Percentiles rank a stretch among this genome's conserved stretches.
These are phyloP conservation scores for Cirrhinus molitorella DNA, from an alignment of 2,797 vertebrate genomes.

Conservation along the genomic window DNA sequence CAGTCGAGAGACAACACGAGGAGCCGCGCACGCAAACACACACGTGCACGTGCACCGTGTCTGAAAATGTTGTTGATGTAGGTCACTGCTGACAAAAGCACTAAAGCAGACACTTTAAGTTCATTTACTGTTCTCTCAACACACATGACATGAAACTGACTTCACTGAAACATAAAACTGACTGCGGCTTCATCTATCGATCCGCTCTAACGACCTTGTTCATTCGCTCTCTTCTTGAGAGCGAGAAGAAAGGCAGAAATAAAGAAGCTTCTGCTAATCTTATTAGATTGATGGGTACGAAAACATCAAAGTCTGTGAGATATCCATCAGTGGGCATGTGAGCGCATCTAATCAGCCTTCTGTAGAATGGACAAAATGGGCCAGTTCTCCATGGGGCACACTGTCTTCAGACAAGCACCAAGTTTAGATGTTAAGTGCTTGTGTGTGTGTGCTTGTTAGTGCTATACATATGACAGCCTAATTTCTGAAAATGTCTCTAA, in stretches of 20 bases:
- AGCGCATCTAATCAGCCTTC: conserved; percentile 32
- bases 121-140: conserved; percentile 1
- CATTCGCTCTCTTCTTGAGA: conserved; percentile 12
- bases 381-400: conserved; percentile 8
- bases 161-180: neutral
- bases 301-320: conserved; percentile 46
- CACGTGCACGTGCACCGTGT: conserved; percentile 12
- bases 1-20: conserved; percentile 25
- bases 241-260: conserved; percentile 23
- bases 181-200: conserved; percentile 7
- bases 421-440: conserved; percentile 65
- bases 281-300: conserved; percentile 36
- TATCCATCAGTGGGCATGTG: conserved; percentile 50
- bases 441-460: conserved; percentile 44
- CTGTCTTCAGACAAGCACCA: conserved; percentile 8
- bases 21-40: neutral
- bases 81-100: conserved; percentile 41
- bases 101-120: conserved; percentile 6
- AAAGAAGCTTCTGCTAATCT: conserved; percentile 36
- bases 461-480: neutral
- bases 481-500: conserved; percentile 1
- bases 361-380: conserved; percentile 44
- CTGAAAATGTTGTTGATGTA: conserved; percentile 44
- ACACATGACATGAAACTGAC: neutral
- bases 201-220: neutral